phyloP scores from a whole-genome alignment of 2,113 vertebrate genomes.

The Emydocephalus ijimae region DNA sequence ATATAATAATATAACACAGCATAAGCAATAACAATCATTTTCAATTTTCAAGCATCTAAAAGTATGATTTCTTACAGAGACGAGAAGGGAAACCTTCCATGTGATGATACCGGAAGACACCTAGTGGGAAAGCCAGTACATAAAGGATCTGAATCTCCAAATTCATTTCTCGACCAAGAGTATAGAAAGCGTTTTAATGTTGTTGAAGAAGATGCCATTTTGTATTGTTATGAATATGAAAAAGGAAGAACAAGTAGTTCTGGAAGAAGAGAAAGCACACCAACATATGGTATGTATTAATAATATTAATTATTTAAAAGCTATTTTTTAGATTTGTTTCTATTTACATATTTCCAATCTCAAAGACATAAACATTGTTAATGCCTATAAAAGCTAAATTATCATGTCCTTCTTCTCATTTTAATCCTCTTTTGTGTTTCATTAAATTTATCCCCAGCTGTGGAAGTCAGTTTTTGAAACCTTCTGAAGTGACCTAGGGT shows the following conservation, averaged over 20 bases:
- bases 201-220: conserved; percentile 91
- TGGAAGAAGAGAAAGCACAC: conserved; percentile 88
- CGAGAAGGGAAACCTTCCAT: conserved; percentile 85
- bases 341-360: conserved; percentile 26
- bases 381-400: background rate
- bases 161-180: conserved; percentile 98
- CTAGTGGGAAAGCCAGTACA: conserved; percentile 80
- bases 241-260: conserved; percentile 88
- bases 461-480: background rate
- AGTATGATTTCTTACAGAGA: conserved; percentile 72
- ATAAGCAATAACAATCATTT: background rate
- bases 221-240: conserved; percentile 97
- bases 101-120: conserved; percentile 84
- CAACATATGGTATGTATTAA: conserved; percentile 84
- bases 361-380: background rate
- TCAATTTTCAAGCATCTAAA: background rate
- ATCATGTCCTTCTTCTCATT: background rate
- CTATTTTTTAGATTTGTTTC: conserved; percentile 29
- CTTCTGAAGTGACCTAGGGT: background rate
- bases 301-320: conserved; percentile 21
- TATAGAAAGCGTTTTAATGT: conserved; percentile 88
- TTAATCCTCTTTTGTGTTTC: background rate
- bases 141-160: conserved; percentile 95
- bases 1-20: background rate
- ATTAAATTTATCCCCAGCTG: background rate